Conservation (phyloP, 2,113 vertebrate species). For the Leptobrachium ailaonicum region DNA sequence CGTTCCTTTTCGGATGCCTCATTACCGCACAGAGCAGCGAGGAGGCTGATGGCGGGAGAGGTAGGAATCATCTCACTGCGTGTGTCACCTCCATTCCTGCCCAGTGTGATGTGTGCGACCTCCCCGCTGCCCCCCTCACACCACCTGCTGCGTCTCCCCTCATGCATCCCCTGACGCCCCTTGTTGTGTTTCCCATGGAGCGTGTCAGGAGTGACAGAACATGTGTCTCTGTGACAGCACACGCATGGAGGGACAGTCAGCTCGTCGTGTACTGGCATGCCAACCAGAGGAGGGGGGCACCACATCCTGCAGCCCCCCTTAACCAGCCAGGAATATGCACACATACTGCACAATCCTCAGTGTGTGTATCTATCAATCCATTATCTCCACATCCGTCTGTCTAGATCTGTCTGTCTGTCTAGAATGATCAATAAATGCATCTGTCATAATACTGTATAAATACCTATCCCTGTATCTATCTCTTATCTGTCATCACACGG, state of each 20-base stretch:
- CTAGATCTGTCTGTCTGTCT: background rate
- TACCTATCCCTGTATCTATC: no score
- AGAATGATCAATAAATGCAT: no score
- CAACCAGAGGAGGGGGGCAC: background rate
- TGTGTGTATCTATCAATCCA: background rate
- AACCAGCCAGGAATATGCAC: background rate
- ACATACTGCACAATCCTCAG: background rate
- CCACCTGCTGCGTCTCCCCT: background rate
- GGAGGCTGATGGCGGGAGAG: constrained; percentile 29
- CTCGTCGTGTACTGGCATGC: constrained; percentile 6
- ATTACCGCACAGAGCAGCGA: constrained; percentile 38
- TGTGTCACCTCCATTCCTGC: background rate
- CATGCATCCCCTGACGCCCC: background rate
- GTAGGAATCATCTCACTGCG: constrained; percentile 17
- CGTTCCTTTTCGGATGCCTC: constrained; percentile 40
- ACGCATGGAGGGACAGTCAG: constrained; percentile 14
- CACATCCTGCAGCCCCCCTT: background rate
- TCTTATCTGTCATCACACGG: no score
- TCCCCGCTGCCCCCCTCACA: background rate
- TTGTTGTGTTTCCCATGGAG: background rate
- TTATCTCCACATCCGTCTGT: no score
- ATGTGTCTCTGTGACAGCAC: constrained; percentile 4
- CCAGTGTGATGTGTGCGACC: background rate
- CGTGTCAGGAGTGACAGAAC: background rate
- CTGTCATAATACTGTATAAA: no score